These are phyloP conservation scores for Drosophila azteca DNA, from an alignment of 1,140 invertebrate genomes.

Conservation along the genomic window DNA sequence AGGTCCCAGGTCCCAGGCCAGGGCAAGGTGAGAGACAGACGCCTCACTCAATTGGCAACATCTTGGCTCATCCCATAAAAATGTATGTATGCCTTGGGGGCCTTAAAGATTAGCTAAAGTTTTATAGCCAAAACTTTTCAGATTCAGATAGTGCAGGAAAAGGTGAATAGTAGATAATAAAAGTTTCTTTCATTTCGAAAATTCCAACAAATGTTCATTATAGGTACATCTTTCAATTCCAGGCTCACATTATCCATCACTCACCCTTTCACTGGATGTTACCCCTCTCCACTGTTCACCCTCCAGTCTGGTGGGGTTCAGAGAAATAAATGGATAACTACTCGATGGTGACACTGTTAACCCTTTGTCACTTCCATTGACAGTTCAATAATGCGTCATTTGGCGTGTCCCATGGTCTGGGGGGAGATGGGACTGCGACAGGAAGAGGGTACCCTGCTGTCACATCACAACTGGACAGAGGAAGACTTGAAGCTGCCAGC, in stretches of 20 bases:
- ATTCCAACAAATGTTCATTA: neutral
- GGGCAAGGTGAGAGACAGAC: constrained; percentile 49
- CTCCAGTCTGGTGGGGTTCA: constrained; percentile 1
- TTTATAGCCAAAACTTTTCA: constrained; percentile 36
- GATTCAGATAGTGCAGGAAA: constrained; percentile 42
- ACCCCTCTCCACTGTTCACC: too few species aligned
- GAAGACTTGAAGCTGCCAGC: constrained; percentile 26
- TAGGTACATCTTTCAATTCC: neutral
- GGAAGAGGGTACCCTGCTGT: constrained; percentile 26
- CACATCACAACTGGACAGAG: constrained; percentile 46
- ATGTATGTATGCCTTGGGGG: constrained; percentile 39
- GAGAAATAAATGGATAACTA: constrained; percentile 52
- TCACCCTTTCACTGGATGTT: neutral
- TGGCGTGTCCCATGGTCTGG: constrained; percentile 26
- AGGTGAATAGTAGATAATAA: constrained; percentile 25
- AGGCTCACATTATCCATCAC: constrained; percentile 6
- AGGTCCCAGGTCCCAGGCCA: constrained; percentile 38
- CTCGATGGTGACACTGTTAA: constrained; percentile 72
- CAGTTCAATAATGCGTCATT: constrained; percentile 81
- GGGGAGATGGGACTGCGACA: constrained; percentile 12
- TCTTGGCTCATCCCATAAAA: constrained; percentile 44
- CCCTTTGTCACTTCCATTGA: constrained; percentile 80
- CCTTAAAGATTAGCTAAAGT: constrained; percentile 37
- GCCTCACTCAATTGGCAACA: constrained; percentile 16
- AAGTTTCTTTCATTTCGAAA: constrained; percentile 1